These are phyloP conservation scores for Rhopalosiphum nymphaeae DNA, from an alignment of 2,888 invertebrate species.

Conservation along the genomic window DNA sequence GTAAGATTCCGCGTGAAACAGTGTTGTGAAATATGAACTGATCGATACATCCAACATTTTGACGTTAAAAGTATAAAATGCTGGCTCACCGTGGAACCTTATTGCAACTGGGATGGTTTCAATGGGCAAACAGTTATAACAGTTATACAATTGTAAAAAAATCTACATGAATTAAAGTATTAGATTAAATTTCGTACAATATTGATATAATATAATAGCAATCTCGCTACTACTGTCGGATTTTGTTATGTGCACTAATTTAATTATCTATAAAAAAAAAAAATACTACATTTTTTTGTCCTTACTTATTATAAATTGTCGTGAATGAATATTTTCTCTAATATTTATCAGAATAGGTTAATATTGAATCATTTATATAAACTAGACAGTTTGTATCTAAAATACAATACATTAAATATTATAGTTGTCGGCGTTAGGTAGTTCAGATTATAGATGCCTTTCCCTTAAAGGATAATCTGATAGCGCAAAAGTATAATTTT, in stretches of 20 bases:
- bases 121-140: no score
- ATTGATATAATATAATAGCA: not conserved
- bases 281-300: not conserved
- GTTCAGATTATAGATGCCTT: not conserved
- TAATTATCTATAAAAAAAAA: not conserved
- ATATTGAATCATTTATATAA: not conserved
- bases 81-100: accelerated
- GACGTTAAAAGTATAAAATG: not conserved
- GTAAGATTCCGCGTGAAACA: not conserved
- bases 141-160: no score
- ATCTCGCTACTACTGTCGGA: not conserved
- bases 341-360: not conserved
- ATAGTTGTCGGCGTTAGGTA: not conserved
- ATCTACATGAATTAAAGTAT: no score
- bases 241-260: not conserved
- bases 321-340: not conserved
- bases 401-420: not conserved
- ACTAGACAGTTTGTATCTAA: not conserved
- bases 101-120: no score
- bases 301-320: not conserved
- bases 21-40: not conserved
- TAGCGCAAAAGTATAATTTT: no score
- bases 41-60: not conserved
- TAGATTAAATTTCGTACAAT: no score
- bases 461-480: not conserved